Base-by-base conservation (phyloP, 2,888 invertebrate genomes). In the Ceraclea dissimilis region DNA sequence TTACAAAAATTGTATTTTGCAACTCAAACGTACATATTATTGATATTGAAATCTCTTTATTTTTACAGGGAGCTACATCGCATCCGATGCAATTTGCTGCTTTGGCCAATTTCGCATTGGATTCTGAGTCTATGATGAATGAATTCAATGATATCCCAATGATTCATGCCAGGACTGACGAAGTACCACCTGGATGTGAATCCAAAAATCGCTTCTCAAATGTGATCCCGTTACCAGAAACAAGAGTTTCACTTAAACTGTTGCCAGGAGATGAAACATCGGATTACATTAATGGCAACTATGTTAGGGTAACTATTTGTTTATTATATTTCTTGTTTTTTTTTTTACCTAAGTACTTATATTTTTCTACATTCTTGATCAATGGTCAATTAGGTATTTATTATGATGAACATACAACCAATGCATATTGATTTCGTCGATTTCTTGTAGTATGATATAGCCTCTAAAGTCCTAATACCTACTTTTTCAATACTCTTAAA, bases 241-340 rank as follows among this genome's bases (percentile, higher is more conserved):
- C 93, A 26, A 80, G 94, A 67, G 94, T 95, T 1, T 82, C 84
- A 31, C 75, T 95, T 34, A 81, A 79, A 64, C 79, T 82, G 60
- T 77, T 85, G 57, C 85, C 86, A 56, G 86, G 84, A 59, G 88
- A 89, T 66, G 85, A 86, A 1, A 84, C 85, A 60, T 85, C 88
- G 51, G 91, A 92, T 71, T 96, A 95, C 69, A 95, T 95, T 64
- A 96, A 95, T 68, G 95, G 94, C 61, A 95, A 93, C 73, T 95
- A 83, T 74, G 86, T 95, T 63, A 86, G 88, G 72, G 94, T 94
- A 72, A 83, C 85, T 75, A 55, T 11, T 26, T 22, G 19, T 20
- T 47, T 18, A 17, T 47, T 47, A n/a, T 43, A 43, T 26, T 26
- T 26, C 26, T 26, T 26, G 10, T n/a, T n/a, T n/a, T n/a, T n/a